phyloP scores from a whole-genome alignment of 2,113 vertebrate species.

The Myotis davidii region DNA sequence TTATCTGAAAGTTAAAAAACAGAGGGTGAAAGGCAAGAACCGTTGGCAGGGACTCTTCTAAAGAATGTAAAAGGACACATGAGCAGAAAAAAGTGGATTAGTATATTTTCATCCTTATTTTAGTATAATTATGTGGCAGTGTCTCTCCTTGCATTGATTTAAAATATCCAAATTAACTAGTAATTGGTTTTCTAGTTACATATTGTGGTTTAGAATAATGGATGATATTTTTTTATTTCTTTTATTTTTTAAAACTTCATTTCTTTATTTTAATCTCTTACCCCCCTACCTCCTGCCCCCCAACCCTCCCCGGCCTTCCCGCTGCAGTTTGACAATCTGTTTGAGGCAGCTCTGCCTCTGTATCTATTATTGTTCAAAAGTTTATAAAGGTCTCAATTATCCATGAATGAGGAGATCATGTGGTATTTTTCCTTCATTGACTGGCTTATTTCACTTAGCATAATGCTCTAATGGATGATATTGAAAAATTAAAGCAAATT shows the following conservation, averaged over 20 bases:
- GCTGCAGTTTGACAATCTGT: too few relatives aligned
- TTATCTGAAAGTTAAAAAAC: conserved; percentile 39
- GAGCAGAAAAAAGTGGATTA: not conserved
- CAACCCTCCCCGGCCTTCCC: too few relatives aligned
- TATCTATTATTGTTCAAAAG: too few relatives aligned
- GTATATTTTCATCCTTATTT: not conserved
- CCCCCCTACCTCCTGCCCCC: too few relatives aligned
- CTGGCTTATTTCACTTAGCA: too few relatives aligned
- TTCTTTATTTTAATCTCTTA: too few relatives aligned
- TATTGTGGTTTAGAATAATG: not conserved
- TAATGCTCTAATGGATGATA: not conserved
- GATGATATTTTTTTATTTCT: too few relatives aligned
- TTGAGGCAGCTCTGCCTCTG: too few relatives aligned
- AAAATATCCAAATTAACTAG: not conserved
- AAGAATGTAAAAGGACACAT: not conserved
- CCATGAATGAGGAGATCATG: too few relatives aligned
- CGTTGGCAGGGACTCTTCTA: not conserved
- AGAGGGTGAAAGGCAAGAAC: not conserved
- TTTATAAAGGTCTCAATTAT: too few relatives aligned
- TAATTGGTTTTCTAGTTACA: not conserved
- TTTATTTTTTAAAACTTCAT: too few relatives aligned
- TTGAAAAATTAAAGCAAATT: conserved; percentile 17
- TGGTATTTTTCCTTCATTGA: too few relatives aligned
- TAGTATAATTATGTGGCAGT: not conserved
- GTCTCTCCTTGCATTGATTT: not conserved